Conservation (phyloP, 64 coral and sea anemone genomes). For the Porites australiensis region DNA sequence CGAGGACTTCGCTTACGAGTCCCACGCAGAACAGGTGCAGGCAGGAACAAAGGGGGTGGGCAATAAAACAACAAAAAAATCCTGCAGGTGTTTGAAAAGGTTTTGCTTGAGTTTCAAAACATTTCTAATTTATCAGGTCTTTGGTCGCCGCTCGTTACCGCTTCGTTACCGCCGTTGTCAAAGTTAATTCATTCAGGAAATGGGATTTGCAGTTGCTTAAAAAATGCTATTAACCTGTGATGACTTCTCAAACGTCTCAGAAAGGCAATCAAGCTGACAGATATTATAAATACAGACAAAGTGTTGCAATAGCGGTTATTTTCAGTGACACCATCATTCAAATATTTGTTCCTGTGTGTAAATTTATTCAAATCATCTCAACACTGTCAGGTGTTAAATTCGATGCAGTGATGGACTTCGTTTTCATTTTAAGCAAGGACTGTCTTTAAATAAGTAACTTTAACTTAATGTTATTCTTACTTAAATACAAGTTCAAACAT, state of each 20-base stretch:
- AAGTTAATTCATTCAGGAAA: no score
- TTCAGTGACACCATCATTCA: conserved; percentile 23
- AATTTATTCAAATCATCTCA: not conserved
- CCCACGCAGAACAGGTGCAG: not conserved
- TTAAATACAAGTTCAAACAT: no score
- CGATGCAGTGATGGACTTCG: not conserved
- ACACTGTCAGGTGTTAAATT: not conserved
- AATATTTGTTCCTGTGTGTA: not conserved
- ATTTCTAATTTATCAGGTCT: not conserved
- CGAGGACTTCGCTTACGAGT: no score
- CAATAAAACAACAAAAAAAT: not conserved
- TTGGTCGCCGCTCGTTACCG: not conserved
- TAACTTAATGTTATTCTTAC: no score
- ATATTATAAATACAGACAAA: not conserved
- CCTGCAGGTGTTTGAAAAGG: not conserved
- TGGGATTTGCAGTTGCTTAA: no score
- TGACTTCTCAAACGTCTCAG: not conserved
- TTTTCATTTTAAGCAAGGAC: not conserved
- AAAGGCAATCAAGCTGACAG: not conserved
- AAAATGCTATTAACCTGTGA: no score
- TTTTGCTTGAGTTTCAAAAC: not conserved
- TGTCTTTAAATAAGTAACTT: no score
- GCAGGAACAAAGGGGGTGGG: no score
- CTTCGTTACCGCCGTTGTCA: not conserved
- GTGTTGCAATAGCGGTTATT: not conserved